Evolutionary conservation across 2,113 vertebrate genomes (phyloP).

Genomic region (Hoplias malabaricus): DNA sequence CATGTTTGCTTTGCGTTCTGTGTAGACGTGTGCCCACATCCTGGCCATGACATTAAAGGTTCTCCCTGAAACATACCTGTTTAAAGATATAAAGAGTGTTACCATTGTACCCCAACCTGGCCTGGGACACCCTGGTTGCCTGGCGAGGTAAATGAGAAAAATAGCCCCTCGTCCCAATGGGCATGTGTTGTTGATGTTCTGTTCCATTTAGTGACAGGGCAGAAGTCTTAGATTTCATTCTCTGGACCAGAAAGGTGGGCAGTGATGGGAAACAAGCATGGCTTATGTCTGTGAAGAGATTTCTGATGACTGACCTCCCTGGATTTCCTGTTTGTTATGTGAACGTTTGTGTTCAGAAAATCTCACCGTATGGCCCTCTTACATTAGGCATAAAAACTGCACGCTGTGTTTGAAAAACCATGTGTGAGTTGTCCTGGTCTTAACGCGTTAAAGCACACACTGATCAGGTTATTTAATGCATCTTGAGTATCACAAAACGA

Average conservation of each 20-base stretch:
- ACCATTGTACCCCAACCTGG: background rate
- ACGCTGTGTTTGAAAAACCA: too few relatives aligned
- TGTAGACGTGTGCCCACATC: background rate
- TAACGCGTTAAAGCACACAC: too few relatives aligned
- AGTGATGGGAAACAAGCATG: background rate
- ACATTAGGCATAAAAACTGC: too few relatives aligned
- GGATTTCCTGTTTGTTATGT: background rate
- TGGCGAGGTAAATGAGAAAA: background rate
- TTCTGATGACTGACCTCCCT: background rate
- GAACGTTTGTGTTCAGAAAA: background rate
- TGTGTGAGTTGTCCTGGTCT: too few relatives aligned
- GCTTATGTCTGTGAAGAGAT: background rate
- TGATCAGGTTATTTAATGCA: too few relatives aligned
- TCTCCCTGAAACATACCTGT: background rate
- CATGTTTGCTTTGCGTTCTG: too few relatives aligned
- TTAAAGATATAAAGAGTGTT: background rate
- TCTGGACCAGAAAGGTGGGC: background rate
- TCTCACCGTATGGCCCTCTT: too few relatives aligned
- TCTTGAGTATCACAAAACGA: too few relatives aligned
- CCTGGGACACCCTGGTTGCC: background rate
- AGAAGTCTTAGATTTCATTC: background rate
- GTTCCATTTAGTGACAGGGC: background rate
- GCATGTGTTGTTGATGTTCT: slow-evolving; percentile 12
- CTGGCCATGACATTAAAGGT: background rate
- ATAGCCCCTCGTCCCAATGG: slow-evolving; percentile 1